These are phyloP conservation scores for Drosophila mojavensis DNA, from an alignment of 1,140 invertebrate genomes.

Conservation along the genomic window DNA sequence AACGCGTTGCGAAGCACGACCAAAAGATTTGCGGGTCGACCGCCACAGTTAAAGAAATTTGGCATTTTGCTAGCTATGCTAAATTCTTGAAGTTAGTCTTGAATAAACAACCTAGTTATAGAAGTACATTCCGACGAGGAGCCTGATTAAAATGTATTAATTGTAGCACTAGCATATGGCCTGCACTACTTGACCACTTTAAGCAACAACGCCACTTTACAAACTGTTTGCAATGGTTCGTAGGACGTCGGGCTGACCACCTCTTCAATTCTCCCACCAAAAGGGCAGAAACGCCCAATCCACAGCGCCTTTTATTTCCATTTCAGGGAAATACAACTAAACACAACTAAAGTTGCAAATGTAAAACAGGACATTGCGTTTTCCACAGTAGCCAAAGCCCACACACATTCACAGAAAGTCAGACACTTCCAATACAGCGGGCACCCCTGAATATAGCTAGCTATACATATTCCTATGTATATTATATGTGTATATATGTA, in stretches of 20 bases:
- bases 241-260: constrained; percentile 31
- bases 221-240: constrained; percentile 55
- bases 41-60: constrained; percentile 50
- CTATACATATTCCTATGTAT: no score
- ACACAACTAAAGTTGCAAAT: constrained; percentile 70
- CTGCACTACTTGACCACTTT: constrained; percentile 26
- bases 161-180: neutral
- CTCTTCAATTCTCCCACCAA: constrained; percentile 16
- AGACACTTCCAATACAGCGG: constrained; percentile 6
- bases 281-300: constrained; percentile 27
- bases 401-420: constrained; percentile 9
- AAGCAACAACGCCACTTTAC: constrained; percentile 40
- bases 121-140: neutral
- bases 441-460: neutral
- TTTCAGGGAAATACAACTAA: constrained; percentile 48
- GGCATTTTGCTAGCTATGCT: constrained; percentile 43
- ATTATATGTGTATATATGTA: neutral
- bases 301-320: constrained; percentile 52
- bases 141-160: constrained; percentile 13
- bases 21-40: constrained; percentile 43
- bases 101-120: neutral
- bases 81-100: neutral
- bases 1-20: constrained; percentile 40
- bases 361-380: constrained; percentile 76
- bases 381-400: constrained; percentile 42